Base-by-base conservation (phyloP, 2,888 invertebrate genomes). In the Drosophila conformis region DNA sequence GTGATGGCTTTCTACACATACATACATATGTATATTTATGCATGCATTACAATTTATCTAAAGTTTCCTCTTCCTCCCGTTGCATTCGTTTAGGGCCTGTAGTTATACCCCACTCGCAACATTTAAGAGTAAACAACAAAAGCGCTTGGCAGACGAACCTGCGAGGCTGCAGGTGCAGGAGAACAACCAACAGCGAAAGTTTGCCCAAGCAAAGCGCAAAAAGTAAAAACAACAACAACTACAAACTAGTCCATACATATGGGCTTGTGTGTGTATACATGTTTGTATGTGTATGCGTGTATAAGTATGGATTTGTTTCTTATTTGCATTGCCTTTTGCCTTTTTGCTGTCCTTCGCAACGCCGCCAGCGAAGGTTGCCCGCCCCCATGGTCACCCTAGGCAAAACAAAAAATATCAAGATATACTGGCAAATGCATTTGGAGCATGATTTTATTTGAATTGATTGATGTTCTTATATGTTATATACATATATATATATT, bases 331-430 rank as follows among this genome's bases (percentile, higher is more conserved):
- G 76, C 56, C 61, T 64, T 63, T 46, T 49, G 36, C 27, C 15
- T 46, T 46, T 46, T 25, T 46, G 66, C 25, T 80, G 87, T 84
- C 87, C 82, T 83, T 83, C 82, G 87, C 73, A 65, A 60, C 70
- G 72, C 71, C 72, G 70, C 59, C 65, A 54, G 78, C 88, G 86
- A 83, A 83, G 83, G 83, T 83, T 83, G 88, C 38, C 72, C 58
- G 61, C 63, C 58, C 63, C 73, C 84, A 84, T 73, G 82, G 87
- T 76, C 87, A 83, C 71, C 38, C 42, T 36, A 15, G n/a, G 29
- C 57, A 51, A 11, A 49, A 52, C 21, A 38, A 42, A 18, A 15
- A 25, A 15, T 8, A 46, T 15, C 8, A 46, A 46, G 25, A 25
- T 15, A 46, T 25, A 27, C 27, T 38, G 2, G 38, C 46, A 61